Conservation (phyloP, 2,888 invertebrate genomes). For the Agapetus fuscipes region DNA sequence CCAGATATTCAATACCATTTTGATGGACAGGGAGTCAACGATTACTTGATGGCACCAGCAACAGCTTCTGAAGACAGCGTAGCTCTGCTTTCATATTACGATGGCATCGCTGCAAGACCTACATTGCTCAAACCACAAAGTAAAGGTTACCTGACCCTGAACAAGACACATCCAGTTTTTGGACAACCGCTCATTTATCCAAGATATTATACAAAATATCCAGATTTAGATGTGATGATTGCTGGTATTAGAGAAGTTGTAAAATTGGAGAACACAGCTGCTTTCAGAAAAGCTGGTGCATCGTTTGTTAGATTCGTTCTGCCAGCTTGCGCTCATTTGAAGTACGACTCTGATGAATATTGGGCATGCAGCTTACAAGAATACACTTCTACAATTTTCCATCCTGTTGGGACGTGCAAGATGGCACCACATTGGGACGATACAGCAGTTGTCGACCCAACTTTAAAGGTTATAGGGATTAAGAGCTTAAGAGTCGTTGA, state of each 20-base stretch:
- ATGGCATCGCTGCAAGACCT: slow-evolving; percentile 51
- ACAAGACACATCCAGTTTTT: slow-evolving; percentile 58
- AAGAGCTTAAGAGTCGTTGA: slow-evolving; percentile 55
- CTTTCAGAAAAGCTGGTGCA: slow-evolving; percentile 48
- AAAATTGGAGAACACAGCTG: slow-evolving; percentile 48
- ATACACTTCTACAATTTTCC: slow-evolving; percentile 61
- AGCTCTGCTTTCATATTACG: slow-evolving; percentile 52
- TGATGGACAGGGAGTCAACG: slow-evolving; percentile 46
- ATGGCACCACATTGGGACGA: slow-evolving; percentile 56
- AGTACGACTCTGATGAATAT: slow-evolving; percentile 55
- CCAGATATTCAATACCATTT: slow-evolving; percentile 62
- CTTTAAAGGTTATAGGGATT: slow-evolving; percentile 53
- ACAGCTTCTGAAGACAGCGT: slow-evolving; percentile 38
- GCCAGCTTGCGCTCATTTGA: slow-evolving; percentile 45
- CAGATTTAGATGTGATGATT: slow-evolving; percentile 52
- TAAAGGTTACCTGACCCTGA: slow-evolving; percentile 51
- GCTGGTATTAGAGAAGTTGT: slow-evolving; percentile 50
- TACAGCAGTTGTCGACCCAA: slow-evolving; percentile 55
- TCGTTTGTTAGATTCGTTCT: slow-evolving; percentile 45
- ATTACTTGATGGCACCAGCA: slow-evolving; percentile 49
- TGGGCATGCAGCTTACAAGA: slow-evolving; percentile 54
- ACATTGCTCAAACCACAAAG: slow-evolving; percentile 54
- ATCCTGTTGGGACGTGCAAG: slow-evolving; percentile 60
- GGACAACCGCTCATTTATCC: slow-evolving; percentile 66
- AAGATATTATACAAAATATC: slow-evolving; percentile 52